Base-by-base conservation (phyloP, 2,113 vertebrate species). In the Nettapus auritus region DNA sequence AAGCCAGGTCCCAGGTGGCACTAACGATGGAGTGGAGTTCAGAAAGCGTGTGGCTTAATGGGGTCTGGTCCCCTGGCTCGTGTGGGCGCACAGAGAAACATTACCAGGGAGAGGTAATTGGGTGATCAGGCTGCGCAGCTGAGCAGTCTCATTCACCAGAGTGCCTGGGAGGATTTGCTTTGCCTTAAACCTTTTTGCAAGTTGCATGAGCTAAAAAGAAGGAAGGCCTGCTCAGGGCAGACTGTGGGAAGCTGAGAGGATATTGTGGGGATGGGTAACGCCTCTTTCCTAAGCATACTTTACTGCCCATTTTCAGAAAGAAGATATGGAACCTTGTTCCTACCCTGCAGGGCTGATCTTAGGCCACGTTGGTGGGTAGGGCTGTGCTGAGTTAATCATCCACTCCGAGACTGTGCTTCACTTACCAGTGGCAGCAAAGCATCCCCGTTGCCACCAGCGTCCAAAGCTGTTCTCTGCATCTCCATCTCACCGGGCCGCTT, bases 21-120 rank as follows among this genome's bases (percentile, higher is more conserved):
- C 62, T 85, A 79, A 93, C 86, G 90, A 86, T 69, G 81, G 88
- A 42, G 85, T n/a, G 53, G 34, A 79, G 73, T 36, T 95, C 50
- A 66, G 75, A 76, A 95, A 88, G 17, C 59, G 26, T 76, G 80
- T 67, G 57, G 74, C 70, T 93, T 94, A 87, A 66, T 92, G 81
- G 57, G 31, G 48, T 92, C 3, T 76, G 48, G 86, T 93, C 73
- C 85, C 85, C 69, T 57, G 84, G 76, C 68, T 84, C 68, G 46
- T 13, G n/a, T 0, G 3, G 73, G 46, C 62, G 33, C 23, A 8
- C 11, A 13, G 80, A 57, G 62, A 92, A 29, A 74, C 9, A 1
- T 90, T 93, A 76, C 48, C 4, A 0, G 64, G 31, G 56, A 64
- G 76, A 78, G 66, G 31, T 79, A 88, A 90, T 71, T 81, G 66